Evolutionary conservation across 1,140 invertebrate genomes (phyloP), one percentile per base, ranked within the genome.

Genomic region (Delia radicum): DNA sequence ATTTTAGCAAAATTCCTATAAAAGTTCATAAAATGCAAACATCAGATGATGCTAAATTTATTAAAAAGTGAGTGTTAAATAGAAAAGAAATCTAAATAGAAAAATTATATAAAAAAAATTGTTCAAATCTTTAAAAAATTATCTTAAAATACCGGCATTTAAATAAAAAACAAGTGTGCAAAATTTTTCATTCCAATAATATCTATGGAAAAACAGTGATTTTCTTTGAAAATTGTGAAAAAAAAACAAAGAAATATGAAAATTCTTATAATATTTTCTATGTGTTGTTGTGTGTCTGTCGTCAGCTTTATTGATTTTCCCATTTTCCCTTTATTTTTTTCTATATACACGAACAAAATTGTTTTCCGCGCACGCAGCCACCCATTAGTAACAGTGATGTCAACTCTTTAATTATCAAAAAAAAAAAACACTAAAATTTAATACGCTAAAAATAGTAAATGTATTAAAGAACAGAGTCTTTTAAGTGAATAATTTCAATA

Each of bases 41-140:
- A 80, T 87, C 88, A 31, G 89, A 91, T 79, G 89, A 90, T 84
- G 90, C 90, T 73, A 90, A 89, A 81, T 91, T 87, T 83, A 87
- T 91, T 84, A 88, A 90, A 87, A 90, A 89, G 89, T 90, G 83
- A 87, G 85, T 87, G 74, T 42, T 13, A 71, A 74, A 74, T 21
- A 73, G 6, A 74, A 74, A 75, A 78, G 37, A 61, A 74, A 73
- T 46, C 10, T 26, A 63, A 13, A 63, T 5, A 13, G n/a, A n/a
- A n/a, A n/a, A n/a, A n/a, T n/a, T n/a, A n/a, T n/a, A n/a, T n/a
- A n/a, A n/a, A n/a, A n/a, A n/a, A n/a, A n/a, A n/a, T n/a, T n/a
- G n/a, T n/a, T n/a, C n/a, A n/a, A n/a, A n/a, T n/a, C n/a, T n/a
- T n/a, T n/a, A n/a, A n/a, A n/a, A n/a, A 65, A 26, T 27, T 63